Evolutionary conservation across 2,888 invertebrate species (phyloP), one percentile per base, ranked within the genome.

Genomic region (Erpobdella octoculata): DNA sequence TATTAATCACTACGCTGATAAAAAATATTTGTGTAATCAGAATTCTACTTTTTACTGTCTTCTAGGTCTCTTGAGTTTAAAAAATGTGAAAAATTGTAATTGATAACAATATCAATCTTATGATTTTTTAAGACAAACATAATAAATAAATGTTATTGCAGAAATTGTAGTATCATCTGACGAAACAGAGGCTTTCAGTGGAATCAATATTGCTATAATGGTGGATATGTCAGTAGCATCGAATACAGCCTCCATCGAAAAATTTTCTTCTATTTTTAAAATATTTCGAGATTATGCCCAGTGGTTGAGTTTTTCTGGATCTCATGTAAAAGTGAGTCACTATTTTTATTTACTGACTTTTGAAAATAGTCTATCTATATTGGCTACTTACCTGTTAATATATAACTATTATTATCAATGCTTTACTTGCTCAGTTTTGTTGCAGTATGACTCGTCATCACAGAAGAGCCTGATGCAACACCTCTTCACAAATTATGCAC

Each of bases 101-200:
- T 41, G 12, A 15, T 41, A n/a, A n/a, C 59, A 21, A 31, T 2
- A 3, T 1, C n/a, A 4, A 25, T 59, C 31, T 28, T 59, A 6
- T 18, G 21, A 58, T 58, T 58, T 58, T 41, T 9, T 41, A 18
- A 41, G 6, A n/a, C 5, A 28, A 6, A 28, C 18, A 53, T 41
- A 53, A 21, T 15, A 53, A 5, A 28, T 33, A 21, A 61, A 18
- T 33, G 37, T 35, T 38, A 6, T 21, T 28, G 9, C 31, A 69
- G 69, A 69, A 25, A 28, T 69, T 1, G 21, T 69, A n/a, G 58
- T 69, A n/a, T 41, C 69, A n/a, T 33, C 69, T 5, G 53, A 25
- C 21, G 69, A 67, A 46, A 41, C 48, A 25, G 69, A 69, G 36
- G 69, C 69, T 35, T 69, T 69, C 21, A 69, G 35, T 21, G 58